These are phyloP conservation scores for Diarsia mendica DNA, from an alignment of 2,888 invertebrate genomes.

Conservation along the genomic window DNA sequence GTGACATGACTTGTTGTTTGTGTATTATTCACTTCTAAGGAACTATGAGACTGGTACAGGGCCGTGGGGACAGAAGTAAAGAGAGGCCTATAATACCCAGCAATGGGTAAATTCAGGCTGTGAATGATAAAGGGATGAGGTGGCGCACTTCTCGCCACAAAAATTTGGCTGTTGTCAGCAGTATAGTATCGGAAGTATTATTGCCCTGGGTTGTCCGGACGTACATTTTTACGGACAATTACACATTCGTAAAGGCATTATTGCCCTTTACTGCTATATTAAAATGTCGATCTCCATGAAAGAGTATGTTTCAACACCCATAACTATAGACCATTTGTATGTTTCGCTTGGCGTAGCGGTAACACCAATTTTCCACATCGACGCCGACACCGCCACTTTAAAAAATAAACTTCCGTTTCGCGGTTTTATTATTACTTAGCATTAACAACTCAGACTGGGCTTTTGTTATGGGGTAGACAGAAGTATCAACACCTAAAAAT, in stretches of 20 bases:
- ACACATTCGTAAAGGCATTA: background rate
- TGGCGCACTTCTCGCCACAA: background rate
- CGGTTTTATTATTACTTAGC: conserved; percentile 25
- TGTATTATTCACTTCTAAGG: no score
- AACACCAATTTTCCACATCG: conserved; percentile 44
- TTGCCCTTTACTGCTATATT: background rate
- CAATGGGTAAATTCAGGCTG: no score
- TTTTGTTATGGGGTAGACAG: conserved; percentile 6
- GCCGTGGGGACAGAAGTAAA: no score
- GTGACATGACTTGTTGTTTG: no score
- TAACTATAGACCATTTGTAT: conserved; percentile 20
- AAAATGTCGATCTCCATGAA: background rate
- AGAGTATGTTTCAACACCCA: conserved; percentile 28
- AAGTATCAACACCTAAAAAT: background rate
- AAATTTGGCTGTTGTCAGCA: background rate
- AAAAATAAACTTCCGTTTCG: conserved; percentile 44
- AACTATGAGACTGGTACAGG: no score
- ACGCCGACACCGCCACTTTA: conserved; percentile 27
- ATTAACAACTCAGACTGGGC: background rate
- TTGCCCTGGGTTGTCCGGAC: background rate
- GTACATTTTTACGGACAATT: background rate
- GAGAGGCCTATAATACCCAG: no score
- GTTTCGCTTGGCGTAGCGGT: conserved; percentile 38
- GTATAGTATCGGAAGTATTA: background rate
- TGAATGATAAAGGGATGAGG: background rate